Conservation (phyloP, 2,888 invertebrate species). For the Metopia argyrocephala region DNA sequence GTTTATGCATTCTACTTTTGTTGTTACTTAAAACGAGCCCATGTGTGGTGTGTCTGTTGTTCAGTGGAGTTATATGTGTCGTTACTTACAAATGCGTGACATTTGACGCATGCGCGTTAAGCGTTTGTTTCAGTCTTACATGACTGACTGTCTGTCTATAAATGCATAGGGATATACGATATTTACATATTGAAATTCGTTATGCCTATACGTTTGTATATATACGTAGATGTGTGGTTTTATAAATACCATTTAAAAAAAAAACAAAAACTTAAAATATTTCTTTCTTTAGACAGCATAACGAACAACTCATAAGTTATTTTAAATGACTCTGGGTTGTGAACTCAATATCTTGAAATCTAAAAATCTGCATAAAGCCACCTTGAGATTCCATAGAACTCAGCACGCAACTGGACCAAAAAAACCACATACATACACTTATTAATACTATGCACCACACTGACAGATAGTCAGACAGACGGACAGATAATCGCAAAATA, state of each 20-base stretch:
- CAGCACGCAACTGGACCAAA: constrained; percentile 63
- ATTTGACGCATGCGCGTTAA: constrained; percentile 59
- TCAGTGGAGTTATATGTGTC: neutral
- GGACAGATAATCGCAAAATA: constrained; percentile 31
- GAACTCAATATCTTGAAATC: constrained; percentile 63
- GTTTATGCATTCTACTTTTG: neutral
- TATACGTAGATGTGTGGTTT: neutral
- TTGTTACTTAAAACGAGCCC: neutral
- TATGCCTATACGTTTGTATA: neutral
- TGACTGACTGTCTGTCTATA: neutral
- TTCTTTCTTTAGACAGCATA: neutral
- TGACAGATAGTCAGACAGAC: neutral
- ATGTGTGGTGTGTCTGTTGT: neutral
- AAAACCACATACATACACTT: neutral
- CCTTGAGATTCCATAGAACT: constrained; percentile 62
- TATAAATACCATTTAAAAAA: no score
- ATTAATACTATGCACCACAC: neutral
- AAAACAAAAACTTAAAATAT: no score
- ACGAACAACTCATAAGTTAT: constrained; percentile 53
- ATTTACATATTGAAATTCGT: neutral
- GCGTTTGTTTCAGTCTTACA: neutral
- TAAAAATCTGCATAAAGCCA: constrained; percentile 63
- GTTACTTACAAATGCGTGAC: constrained; percentile 60
- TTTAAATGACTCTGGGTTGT: constrained; percentile 60
- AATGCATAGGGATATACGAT: neutral